phyloP scores from a whole-genome alignment of 2,797 vertebrate species.

The Epinephelus malabaricus region DNA sequence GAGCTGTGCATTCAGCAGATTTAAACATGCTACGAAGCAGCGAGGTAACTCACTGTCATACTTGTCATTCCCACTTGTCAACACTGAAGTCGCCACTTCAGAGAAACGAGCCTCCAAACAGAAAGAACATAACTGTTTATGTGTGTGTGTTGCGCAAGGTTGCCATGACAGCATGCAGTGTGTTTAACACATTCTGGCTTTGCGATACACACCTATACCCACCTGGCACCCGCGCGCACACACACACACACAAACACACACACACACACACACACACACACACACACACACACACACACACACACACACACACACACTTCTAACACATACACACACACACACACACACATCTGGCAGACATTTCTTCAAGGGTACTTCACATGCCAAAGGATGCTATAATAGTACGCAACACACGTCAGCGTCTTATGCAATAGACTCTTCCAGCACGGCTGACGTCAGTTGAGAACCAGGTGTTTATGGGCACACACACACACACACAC shows the following conservation, averaged over 20 bases:
- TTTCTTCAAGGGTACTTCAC: conserved; percentile 31
- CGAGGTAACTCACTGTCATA: neutral
- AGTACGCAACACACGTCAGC: conserved; percentile 13
- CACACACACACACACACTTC: neutral
- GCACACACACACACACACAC: neutral
- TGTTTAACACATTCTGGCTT: conserved; percentile 10
- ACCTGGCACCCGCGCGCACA: conserved; percentile 8
- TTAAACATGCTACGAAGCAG: neutral
- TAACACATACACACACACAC: conserved; percentile 14
- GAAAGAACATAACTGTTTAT: conserved; percentile 46
- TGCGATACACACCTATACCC: conserved; percentile 29
- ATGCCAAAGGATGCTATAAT: conserved; percentile 37
- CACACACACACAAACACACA: conserved; percentile 18
- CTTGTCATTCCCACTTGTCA: conserved; percentile 51
- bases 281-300: conserved; percentile 16
- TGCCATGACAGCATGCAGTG: conserved; percentile 40
- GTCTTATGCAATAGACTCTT: conserved; percentile 47
- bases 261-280: conserved; percentile 9
- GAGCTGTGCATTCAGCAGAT: neutral
- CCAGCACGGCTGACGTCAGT: conserved; percentile 35
- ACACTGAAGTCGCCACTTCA: conserved; percentile 7
- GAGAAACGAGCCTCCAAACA: conserved; percentile 2
- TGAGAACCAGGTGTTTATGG: conserved; percentile 53
- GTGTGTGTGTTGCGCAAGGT: conserved; percentile 46
- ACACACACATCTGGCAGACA: conserved; percentile 22